Base-by-base conservation (phyloP, 2,113 vertebrate species). In the Prunella himalayana region DNA sequence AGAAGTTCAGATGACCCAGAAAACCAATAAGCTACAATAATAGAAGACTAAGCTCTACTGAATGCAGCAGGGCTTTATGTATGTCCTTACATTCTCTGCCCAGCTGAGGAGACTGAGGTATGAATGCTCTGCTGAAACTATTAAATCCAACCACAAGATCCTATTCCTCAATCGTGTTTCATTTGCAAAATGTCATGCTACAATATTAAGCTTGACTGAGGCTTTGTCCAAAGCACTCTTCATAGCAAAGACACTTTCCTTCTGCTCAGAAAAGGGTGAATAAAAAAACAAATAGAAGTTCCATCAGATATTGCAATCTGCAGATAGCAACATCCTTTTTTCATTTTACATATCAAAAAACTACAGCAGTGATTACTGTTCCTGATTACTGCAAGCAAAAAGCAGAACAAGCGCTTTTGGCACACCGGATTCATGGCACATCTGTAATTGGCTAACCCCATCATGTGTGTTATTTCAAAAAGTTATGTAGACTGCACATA, bases 361-460 rank as follows among this genome's bases (percentile, higher is more conserved):
- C 59, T 77, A 79, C 45, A 80, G 54, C 50, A 73, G 59, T 28
- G 70, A 91, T 91, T 87, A 72, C n/a, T 95, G 94, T 57, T 87
- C 92, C 78, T 61, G 61, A 94, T 95, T 85, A 79, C 70, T 69
- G 54, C 88, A 89, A 87, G 91, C 28, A 85, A 89, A 93, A 89
- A 72, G 61, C 78, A 92, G 71, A 87, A 82, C 81, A 69, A 85
- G 78, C 1, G 0, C 44, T 92, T 92, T 82, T 87, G 91, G 94
- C 84, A 80, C 39, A 80, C 37, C 0, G 0, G 37, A 76, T 76
- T 77, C 93, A 80, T n/a, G 85, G 80, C 65, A 80, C 79, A 95
- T 92, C 75, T 95, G 86, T 94, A 94, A 95, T 44, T 95, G 90
- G 90, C 89, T 91, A 95, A 88, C 39, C 30, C 61, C 89, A 80